Conservation (phyloP, 1,140 invertebrate species). For the Eufriesea mexicana region DNA sequence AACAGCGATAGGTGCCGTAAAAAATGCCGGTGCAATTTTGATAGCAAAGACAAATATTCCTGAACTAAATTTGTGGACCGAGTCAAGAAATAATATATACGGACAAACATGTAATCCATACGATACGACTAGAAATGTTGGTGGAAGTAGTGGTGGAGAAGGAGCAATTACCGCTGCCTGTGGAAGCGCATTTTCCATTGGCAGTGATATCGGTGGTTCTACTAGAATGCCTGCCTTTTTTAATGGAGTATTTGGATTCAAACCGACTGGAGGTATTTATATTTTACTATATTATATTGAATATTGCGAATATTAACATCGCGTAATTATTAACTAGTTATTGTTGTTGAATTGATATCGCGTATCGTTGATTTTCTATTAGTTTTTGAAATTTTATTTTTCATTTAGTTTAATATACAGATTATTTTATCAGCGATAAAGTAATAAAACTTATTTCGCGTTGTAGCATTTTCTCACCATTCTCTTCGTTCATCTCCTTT, state of each 20-base stretch:
- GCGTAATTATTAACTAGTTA: too few relatives aligned
- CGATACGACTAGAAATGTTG: slow-evolving; percentile 89
- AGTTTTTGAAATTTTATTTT: too few relatives aligned
- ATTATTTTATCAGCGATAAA: too few relatives aligned
- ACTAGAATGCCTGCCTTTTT: slow-evolving; percentile 97
- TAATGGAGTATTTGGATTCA: slow-evolving; percentile 96
- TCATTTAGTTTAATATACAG: too few relatives aligned
- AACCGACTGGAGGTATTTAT: slow-evolving; percentile 88
- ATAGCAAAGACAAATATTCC: slow-evolving; percentile 96
- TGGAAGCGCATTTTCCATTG: slow-evolving; percentile 93
- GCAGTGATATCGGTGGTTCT: slow-evolving; percentile 96
- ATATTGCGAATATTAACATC: background rate
- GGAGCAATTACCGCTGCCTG: slow-evolving; percentile 88
- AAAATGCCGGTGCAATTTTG: slow-evolving; percentile 92
- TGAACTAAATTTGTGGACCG: slow-evolving; percentile 93
- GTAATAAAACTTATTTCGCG: too few relatives aligned
- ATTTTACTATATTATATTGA: slow-evolving; percentile 7
- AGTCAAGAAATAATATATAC: slow-evolving; percentile 94
- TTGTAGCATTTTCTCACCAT: too few relatives aligned
- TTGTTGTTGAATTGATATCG: too few relatives aligned
- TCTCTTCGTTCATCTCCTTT: too few relatives aligned
- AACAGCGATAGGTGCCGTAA: slow-evolving; percentile 88
- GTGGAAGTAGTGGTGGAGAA: slow-evolving; percentile 94
- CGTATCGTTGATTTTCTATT: too few relatives aligned
- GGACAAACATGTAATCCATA: slow-evolving; percentile 97